Conservation (phyloP, 2,797 vertebrate genomes). For the Paguma larvata region DNA sequence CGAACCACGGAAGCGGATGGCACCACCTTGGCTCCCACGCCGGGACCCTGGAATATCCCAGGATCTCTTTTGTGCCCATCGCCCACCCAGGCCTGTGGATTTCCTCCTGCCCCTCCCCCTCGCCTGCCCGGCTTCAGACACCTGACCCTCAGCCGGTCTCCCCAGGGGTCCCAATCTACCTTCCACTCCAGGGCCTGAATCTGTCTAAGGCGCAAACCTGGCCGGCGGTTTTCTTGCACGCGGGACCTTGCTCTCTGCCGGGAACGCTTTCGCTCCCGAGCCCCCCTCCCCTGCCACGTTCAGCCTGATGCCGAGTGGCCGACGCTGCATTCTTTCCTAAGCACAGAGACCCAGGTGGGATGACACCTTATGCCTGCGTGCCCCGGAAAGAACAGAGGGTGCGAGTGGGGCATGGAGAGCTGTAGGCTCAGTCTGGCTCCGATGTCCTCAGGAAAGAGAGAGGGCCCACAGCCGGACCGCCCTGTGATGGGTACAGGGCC, state of each 20-base stretch:
- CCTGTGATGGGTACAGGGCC: background rate
- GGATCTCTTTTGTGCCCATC: background rate
- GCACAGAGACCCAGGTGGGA: background rate
- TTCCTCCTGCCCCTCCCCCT: background rate
- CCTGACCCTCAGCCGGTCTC: background rate
- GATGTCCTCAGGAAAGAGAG: background rate
- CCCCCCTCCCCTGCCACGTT: accelerated
- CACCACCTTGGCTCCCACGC: background rate
- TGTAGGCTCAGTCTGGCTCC: background rate
- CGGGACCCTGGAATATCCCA: background rate
- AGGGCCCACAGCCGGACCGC: background rate
- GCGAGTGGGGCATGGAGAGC: accelerated
- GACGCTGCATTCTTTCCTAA: background rate
- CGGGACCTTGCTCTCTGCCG: background rate
- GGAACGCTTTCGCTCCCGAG: no score
- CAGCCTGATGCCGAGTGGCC: accelerated
- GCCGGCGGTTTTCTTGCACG: background rate
- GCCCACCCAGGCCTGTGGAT: accelerated
- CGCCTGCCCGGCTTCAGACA: background rate
- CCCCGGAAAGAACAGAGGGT: background rate
- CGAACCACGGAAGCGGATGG: background rate
- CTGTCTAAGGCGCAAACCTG: background rate
- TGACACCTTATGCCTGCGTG: accelerated
- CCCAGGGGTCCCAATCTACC: background rate
- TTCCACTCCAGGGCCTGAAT: background rate